Evolutionary conservation across 2,888 invertebrate species (phyloP), one percentile per base, ranked within the genome.

Genomic region (Tachina grossa): DNA sequence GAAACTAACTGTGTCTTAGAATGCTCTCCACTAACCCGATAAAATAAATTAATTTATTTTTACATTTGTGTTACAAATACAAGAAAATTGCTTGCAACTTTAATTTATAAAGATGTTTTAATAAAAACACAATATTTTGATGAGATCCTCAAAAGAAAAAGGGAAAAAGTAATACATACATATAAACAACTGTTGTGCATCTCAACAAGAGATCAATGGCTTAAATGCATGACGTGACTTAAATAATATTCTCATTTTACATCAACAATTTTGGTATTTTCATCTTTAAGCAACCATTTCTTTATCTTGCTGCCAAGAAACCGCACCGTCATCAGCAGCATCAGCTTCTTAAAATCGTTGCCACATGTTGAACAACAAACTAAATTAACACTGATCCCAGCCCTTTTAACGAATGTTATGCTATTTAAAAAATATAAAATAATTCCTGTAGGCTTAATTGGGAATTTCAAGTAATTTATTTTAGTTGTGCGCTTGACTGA

Each of bases 181-280:
- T n/a, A n/a, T n/a, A n/a, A n/a, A 22, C 84, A 84, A 76, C 65
- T 84, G 79, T 65, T 84, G 9, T 45, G 65, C 69, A 65, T 75
- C 75, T 84, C 75, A 84, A 77, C 74, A 68, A 78, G 53, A 85
- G 68, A 77, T 77, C 61, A 68, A 81, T 81, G 31, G 45, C 53
- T 69, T 68, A 45, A 31, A 72, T 41, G 75, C 77, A 74, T 81
- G 55, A 78, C 78, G 75, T 82, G 74, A 75, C 57, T 85, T 82
- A 65, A 55, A 68, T 74, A 81, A 77, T 63, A 43, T 22, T 16
- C 19, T 51, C 57, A 53, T 22, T 78, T 61, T 10, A 9, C 16
- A 43, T 41, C 6, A 43, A 43, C 10, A 14, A 74, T 51, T 63
- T 43, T 61, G 57, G 39, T 49, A 22, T 41, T 57, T 57, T n/a